Evolutionary conservation across 2,888 invertebrate species (phyloP).

Genomic region (Clostera curtula): DNA sequence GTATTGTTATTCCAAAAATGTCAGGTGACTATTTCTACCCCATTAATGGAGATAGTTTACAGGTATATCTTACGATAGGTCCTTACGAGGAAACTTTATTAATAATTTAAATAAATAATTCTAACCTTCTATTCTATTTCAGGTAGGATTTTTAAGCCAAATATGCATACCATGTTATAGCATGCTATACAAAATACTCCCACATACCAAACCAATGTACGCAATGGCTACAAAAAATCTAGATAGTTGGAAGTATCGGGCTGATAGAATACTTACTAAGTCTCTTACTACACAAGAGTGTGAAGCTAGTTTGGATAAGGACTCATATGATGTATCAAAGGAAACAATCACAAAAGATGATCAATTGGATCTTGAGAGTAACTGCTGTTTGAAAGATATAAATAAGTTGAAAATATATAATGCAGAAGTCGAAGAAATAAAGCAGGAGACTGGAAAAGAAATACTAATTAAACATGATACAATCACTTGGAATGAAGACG

Average conservation of each 20-base stretch:
- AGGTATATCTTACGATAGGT: no score
- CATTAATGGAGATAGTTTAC: no score
- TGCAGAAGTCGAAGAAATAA: slow-evolving; percentile 1
- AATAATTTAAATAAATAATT: no score
- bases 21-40: no score
- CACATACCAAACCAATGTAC: slow-evolving; percentile 80
- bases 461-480: slow-evolving; percentile 17
- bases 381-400: no score
- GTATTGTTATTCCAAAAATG: no score
- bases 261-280: slow-evolving; percentile 19
- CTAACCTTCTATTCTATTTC: slow-evolving; percentile 5
- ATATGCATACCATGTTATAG: slow-evolving; percentile 89
- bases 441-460: slow-evolving; percentile 2
- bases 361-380: no score
- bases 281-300: no score
- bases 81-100: no score
- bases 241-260: slow-evolving; percentile 35
- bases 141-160: slow-evolving; percentile 86
- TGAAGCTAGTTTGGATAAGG: no score
- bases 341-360: slow-evolving; percentile 8
- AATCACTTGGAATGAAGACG: slow-evolving; percentile 32
- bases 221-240: slow-evolving; percentile 78
- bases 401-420: slow-evolving; percentile 5
- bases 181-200: slow-evolving; percentile 79
- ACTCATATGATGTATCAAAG: no score